These are phyloP conservation scores for Papilio glaucus DNA, from an alignment of 1,140 invertebrate genomes.

Conservation along the genomic window DNA sequence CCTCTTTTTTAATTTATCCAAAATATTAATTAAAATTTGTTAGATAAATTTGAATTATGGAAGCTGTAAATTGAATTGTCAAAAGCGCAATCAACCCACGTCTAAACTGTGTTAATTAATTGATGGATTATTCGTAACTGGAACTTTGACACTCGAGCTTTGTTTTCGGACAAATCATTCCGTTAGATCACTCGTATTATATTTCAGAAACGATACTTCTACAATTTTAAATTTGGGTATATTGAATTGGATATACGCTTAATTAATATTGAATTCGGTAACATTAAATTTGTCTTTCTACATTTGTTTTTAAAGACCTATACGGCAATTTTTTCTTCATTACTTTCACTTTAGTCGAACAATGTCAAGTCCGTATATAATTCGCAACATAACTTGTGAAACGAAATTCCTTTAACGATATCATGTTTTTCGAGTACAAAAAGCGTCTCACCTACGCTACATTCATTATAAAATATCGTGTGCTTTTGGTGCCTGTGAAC, in stretches of 20 bases:
- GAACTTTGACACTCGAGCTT: slow-evolving; percentile 12
- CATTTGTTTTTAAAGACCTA: too few relatives aligned
- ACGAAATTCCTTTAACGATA: slow-evolving; percentile 21
- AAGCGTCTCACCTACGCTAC: slow-evolving; percentile 31
- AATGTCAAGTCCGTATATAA: not conserved
- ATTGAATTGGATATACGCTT: not conserved
- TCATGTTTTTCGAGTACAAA: slow-evolving; percentile 38
- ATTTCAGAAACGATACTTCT: slow-evolving; percentile 21
- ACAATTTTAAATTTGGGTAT: not conserved
- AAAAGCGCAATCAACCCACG: slow-evolving; percentile 37
- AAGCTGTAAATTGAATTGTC: slow-evolving; percentile 34
- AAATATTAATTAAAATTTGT: slow-evolving; percentile 9
- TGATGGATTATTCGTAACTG: slow-evolving; percentile 30
- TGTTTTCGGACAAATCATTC: slow-evolving; percentile 32
- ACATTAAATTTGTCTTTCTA: too few relatives aligned
- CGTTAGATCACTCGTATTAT: slow-evolving; percentile 26
- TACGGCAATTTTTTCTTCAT: too few relatives aligned
- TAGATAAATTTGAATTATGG: slow-evolving; percentile 19
- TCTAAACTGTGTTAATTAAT: slow-evolving; percentile 37
- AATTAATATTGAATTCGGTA: too few relatives aligned
- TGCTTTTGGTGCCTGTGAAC: slow-evolving; percentile 53
- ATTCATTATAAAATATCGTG: slow-evolving; percentile 61
- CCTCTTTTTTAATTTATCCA: too few relatives aligned
- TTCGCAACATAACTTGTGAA: not conserved
- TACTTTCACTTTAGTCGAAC: too few relatives aligned